A percentile compares a stretch with the other conserved stretches of the same genome.
Conservation (phyloP, 2,113 vertebrate genomes). For the Drymodes brunneopygia region DNA sequence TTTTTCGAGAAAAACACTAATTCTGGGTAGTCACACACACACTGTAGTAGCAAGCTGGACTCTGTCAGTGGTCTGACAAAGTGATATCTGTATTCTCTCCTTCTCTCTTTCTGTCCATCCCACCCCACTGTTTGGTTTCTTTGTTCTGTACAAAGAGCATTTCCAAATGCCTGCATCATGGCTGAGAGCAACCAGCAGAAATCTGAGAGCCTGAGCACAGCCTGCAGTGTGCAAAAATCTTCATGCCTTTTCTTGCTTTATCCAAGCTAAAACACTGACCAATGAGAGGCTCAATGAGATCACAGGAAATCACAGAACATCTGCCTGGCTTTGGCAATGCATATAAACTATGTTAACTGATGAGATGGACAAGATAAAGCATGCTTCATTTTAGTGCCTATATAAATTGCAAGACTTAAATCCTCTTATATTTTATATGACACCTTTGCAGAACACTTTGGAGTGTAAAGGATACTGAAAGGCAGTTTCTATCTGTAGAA, state of each 20-base stretch:
- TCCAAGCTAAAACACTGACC: not conserved
- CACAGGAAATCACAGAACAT: not conserved
- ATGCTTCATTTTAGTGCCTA: not conserved
- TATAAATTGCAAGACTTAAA: not conserved
- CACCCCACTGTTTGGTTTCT: not conserved
- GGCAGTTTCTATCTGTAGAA: not conserved
- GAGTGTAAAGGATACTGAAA: not conserved
- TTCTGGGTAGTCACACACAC: not conserved
- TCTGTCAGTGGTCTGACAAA: not conserved
- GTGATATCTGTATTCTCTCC: not conserved
- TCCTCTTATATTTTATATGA: not conserved
- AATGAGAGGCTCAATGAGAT: not conserved
- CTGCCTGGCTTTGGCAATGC: not conserved
- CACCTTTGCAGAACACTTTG: not conserved
- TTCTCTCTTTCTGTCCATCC: not conserved
- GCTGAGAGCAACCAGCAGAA: not conserved
- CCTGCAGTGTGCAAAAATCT: not conserved
- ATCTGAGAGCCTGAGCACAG: not conserved
- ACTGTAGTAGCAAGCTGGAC: not conserved
- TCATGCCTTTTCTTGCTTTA: rapidly evolving
- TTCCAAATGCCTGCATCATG: not conserved
- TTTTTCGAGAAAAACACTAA: not conserved
- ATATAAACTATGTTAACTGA: not conserved
- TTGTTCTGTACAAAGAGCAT: not conserved
- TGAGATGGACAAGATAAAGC: not conserved